Percentiles rank a stretch among this genome's conserved stretches.
Conservation (phyloP, 53 echinoderm and acorn worm genomes). For the Henricia sp. region DNA sequence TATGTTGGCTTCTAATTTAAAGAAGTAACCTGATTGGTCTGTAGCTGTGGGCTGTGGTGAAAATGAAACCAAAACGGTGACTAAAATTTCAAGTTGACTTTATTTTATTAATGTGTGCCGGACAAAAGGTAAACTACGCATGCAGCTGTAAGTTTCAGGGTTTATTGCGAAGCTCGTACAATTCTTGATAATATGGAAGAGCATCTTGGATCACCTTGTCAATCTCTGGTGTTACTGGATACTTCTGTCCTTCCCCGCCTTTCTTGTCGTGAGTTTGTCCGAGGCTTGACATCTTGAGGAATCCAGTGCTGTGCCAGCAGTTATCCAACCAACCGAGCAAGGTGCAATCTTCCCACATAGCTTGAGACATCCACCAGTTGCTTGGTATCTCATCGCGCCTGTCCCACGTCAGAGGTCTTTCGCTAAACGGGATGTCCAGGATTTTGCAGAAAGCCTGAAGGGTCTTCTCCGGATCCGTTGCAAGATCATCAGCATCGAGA, state of each 20-base stretch:
- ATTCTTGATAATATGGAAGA: constrained; percentile 10
- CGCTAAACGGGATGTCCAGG: constrained; percentile 9
- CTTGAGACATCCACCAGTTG: constrained; percentile 2
- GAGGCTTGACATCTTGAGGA: not conserved
- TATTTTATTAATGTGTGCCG: too few relatives aligned
- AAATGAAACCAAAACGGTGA: too few relatives aligned
- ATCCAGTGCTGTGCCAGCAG: not conserved
- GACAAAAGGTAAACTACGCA: too few relatives aligned
- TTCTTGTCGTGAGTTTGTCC: not conserved
- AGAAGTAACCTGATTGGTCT: too few relatives aligned
- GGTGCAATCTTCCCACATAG: not conserved
- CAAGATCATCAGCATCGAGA: constrained; percentile 24
- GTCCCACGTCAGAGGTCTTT: constrained; percentile 14
- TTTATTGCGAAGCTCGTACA: not conserved
- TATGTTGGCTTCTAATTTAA: too few relatives aligned
- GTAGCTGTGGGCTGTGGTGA: too few relatives aligned
- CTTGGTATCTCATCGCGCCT: not conserved
- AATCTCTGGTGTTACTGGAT: not conserved
- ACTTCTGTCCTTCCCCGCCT: not conserved
- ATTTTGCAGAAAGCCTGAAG: constrained; percentile 2
- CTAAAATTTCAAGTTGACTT: too few relatives aligned
- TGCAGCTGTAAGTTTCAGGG: not conserved
- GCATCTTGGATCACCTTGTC: constrained; percentile 8
- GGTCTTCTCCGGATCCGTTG: not conserved
- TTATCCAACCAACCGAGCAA: not conserved